Evolutionary conservation across 2,113 vertebrate species (phyloP).

Genomic region (Fregetta grallaria): DNA sequence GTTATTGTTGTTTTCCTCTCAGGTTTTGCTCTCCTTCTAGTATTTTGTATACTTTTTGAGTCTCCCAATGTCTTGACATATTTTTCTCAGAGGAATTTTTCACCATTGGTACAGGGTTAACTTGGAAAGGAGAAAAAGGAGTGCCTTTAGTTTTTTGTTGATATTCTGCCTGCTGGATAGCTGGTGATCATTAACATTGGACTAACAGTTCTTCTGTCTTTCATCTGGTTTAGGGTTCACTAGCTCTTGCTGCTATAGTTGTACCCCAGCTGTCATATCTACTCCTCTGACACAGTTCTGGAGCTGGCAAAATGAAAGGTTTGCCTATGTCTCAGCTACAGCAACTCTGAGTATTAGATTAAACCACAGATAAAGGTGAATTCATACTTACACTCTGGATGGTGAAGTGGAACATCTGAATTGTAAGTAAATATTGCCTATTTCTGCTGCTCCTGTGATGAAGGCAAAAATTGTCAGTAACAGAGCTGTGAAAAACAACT

Average conservation of each 20-base stretch:
- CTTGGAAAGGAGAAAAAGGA: not conserved
- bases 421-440: not conserved
- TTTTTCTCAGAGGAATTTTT: not conserved
- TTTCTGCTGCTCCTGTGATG: not conserved
- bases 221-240: not conserved
- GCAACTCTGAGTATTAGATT: not conserved
- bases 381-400: not conserved
- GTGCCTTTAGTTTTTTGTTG: not conserved
- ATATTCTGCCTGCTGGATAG: not conserved
- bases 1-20: not conserved
- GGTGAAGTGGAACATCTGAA: not conserved
- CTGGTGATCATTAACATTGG: not conserved
- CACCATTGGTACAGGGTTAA: not conserved
- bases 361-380: not conserved
- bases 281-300: not conserved
- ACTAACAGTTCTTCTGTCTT: not conserved
- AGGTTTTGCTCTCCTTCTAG: not conserved
- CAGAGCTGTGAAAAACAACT: not conserved
- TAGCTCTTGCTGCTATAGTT: not conserved
- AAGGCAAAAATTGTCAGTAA: not conserved
- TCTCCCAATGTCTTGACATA: not conserved
- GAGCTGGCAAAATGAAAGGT: not conserved
- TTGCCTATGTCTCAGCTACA: not conserved
- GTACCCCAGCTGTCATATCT: not conserved
- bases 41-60: not conserved